Evolutionary conservation across 2,888 invertebrate species (phyloP).

Genomic region (Drosophila setosimentum): DNA sequence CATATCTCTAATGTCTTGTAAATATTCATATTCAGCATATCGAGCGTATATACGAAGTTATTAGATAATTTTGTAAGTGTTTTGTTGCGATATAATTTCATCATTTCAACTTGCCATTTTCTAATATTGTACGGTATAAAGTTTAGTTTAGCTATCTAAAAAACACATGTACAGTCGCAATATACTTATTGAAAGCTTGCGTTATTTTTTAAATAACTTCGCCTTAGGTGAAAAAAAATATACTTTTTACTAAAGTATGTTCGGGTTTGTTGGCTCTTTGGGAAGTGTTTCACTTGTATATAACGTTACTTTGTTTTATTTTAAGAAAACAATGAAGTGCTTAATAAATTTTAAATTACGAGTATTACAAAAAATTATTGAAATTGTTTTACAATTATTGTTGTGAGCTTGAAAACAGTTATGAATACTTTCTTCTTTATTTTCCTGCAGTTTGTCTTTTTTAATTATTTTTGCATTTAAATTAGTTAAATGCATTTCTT

Average conservation of each 20-base stretch:
- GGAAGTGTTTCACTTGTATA: constrained; percentile 52
- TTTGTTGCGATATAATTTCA: constrained; percentile 39
- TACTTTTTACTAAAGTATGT: constrained; percentile 29
- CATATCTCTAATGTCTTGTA: constrained; percentile 46
- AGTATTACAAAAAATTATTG: constrained; percentile 46
- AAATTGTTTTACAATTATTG: constrained; percentile 53
- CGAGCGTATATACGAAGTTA: constrained; percentile 64
- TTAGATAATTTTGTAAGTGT: constrained; percentile 48
- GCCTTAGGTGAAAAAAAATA: constrained; percentile 38
- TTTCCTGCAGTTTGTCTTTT: constrained; percentile 24
- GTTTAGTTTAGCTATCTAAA: constrained; percentile 79
- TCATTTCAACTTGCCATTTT: constrained; percentile 54
- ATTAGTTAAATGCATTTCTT: constrained; percentile 66
- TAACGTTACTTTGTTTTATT: background rate
- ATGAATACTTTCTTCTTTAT: constrained; percentile 7
- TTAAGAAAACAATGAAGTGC: constrained; percentile 42
- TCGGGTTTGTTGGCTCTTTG: constrained; percentile 65
- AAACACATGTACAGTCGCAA: constrained; percentile 77
- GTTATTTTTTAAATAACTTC: constrained; percentile 75
- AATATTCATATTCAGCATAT: constrained; percentile 75
- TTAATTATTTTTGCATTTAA: constrained; percentile 48
- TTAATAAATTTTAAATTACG: constrained; percentile 35
- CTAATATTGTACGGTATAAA: constrained; percentile 77
- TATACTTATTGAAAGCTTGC: constrained; percentile 56
- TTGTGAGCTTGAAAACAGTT: constrained; percentile 51